Percentiles rank a stretch among this genome's conserved stretches.
Conservation (phyloP, 2,113 vertebrate species). For the Tenebrosternarchus preto region DNA sequence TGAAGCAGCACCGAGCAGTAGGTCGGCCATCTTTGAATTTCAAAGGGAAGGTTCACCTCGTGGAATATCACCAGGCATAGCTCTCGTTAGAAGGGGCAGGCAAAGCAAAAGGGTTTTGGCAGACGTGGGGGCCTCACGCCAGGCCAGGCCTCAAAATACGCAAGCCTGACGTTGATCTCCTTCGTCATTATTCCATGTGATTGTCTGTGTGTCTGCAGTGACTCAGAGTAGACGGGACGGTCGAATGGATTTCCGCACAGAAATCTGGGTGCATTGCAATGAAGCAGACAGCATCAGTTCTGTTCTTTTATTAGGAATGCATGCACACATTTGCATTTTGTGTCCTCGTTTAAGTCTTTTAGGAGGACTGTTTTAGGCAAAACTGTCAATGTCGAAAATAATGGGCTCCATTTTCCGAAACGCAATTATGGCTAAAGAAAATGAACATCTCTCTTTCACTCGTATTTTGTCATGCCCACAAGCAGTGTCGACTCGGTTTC, state of each 20-base stretch:
- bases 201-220: background rate
- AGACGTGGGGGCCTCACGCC: slow-evolving; percentile 51
- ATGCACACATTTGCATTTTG: slow-evolving; percentile 27
- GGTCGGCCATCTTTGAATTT: slow-evolving; percentile 47
- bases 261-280: background rate
- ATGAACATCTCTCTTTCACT: background rate
- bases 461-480: slow-evolving; percentile 27
- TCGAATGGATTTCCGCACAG: background rate
- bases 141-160: slow-evolving; percentile 38
- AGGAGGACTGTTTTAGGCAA: background rate
- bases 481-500: slow-evolving; percentile 19
- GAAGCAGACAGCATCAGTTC: slow-evolving; percentile 1
- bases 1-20: slow-evolving; percentile 16
- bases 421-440: slow-evolving; percentile 22
- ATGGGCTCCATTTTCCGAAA: slow-evolving; percentile 28
- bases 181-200: slow-evolving; percentile 57
- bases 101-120: slow-evolving; percentile 49
- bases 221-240: background rate
- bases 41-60: slow-evolving; percentile 58
- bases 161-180: slow-evolving; percentile 47
- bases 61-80: slow-evolving; percentile 53
- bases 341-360: background rate
- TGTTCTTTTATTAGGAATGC: slow-evolving; percentile 18
- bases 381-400: slow-evolving; percentile 28
- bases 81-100: slow-evolving; percentile 68